Base-by-base conservation (phyloP, 2,113 vertebrate genomes). In the Xenus cinereus region DNA sequence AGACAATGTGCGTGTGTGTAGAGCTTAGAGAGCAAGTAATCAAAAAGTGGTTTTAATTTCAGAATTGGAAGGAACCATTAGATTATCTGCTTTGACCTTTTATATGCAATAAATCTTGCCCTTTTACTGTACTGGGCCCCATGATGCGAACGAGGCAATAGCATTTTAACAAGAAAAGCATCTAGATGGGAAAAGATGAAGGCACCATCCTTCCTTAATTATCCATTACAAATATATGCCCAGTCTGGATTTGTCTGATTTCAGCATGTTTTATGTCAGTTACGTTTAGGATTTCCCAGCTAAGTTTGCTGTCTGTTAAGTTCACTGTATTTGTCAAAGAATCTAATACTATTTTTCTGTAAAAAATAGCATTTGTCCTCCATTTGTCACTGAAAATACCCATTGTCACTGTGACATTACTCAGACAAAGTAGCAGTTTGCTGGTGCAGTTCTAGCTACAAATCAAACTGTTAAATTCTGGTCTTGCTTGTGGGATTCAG, bases 21-120 rank as follows among this genome's bases (percentile, higher is more conserved):
- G 43, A 89, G 41, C 37, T 88, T 57, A 76, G 57, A 89, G n/a
- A 81, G 21, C 45, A 66, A 69, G 67, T 45, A 73, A 81, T 60
- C 77, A 76, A 46, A 87, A 76, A 73, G 12, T 51, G 7, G 0
- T 80, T 91, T 92, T 90, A 74, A 92, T 94, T 93, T 91, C 59
- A 86, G 82, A 16, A 86, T 51, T 71, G 35, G 54, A 59, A 80
- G 50, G 37, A 79, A 39, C 59, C n/a, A 59, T 94, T 63, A 84
- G 57, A 90, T 96, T 69, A 80, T 66, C 46, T 88, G 53, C 12
- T 73, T 67, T 96, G 93, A 96, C 75, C 71, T 94, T 91, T 76
- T 24, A 7, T 60, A n/a, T 95, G 87, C 56, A 91, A 85, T 95
- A 95, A 77, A 63, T 91, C 54, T 84, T 94, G 72, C 72, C 57